A percentile compares a stretch with the other conserved stretches of the same genome.
phyloP scores from a whole-genome alignment of 2,113 vertebrate genomes.

The Poeciliopsis occidentalis region DNA sequence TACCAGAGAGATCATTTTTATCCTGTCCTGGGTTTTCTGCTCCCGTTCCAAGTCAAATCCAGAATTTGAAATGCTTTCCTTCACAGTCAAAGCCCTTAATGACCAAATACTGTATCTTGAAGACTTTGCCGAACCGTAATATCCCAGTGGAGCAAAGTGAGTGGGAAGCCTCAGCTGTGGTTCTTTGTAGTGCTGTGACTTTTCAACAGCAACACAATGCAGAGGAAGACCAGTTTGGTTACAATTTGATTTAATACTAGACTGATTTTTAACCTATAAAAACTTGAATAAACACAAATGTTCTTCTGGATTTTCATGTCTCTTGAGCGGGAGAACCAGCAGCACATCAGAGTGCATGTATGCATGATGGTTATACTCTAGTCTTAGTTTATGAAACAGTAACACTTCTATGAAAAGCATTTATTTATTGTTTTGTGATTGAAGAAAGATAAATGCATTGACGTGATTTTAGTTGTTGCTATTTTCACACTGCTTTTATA shows the following conservation, averaged over 20 bases:
- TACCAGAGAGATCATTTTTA: conserved; percentile 1
- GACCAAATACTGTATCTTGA: background rate
- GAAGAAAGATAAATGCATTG: too few relatives aligned
- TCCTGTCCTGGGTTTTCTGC: background rate
- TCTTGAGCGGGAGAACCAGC: too few relatives aligned
- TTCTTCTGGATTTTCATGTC: too few relatives aligned
- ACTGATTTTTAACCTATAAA: background rate
- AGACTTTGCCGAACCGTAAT: background rate
- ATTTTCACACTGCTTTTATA: too few relatives aligned
- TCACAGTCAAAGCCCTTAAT: conserved; percentile 1
- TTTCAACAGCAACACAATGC: background rate
- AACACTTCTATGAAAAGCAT: too few relatives aligned
- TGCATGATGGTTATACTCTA: too few relatives aligned
- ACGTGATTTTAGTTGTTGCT: too few relatives aligned
- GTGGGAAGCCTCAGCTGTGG: background rate
- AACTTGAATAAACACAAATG: background rate
- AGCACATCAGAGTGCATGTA: too few relatives aligned
- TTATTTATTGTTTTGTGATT: too few relatives aligned
- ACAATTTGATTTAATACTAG: background rate
- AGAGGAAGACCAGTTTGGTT: background rate
- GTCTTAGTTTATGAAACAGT: too few relatives aligned
- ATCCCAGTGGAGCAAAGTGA: conserved; percentile 4
- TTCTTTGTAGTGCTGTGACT: background rate
- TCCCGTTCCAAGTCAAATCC: background rate
- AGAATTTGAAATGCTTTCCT: background rate